Conservation (phyloP, 2,113 vertebrate species). For the Pangasianodon gigas region DNA sequence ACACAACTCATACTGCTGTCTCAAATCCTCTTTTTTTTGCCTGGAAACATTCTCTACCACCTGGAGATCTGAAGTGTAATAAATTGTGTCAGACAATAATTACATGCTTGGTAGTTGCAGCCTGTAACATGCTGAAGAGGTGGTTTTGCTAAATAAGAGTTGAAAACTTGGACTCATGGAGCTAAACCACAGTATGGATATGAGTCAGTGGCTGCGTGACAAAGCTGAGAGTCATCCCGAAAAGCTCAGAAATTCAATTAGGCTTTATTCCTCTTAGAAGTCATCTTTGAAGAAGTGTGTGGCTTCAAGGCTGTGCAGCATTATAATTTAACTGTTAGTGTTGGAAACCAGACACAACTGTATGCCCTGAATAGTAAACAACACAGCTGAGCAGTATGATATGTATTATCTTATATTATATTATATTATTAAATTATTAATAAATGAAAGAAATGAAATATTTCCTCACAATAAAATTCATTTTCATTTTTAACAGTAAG, state of each 20-base stretch:
- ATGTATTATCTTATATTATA: not conserved
- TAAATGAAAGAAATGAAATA: not conserved
- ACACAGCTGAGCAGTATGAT: not conserved
- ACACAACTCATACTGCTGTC: not conserved
- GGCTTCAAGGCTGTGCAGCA: not conserved
- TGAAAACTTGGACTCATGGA: slow-evolving; percentile 1
- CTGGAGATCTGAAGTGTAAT: slow-evolving; percentile 11
- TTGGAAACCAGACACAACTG: not conserved
- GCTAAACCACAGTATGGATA: not conserved
- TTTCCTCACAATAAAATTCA: not conserved
- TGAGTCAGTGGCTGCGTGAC: slow-evolving; percentile 40
- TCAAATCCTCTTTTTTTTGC: not conserved
- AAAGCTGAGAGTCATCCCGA: not conserved
- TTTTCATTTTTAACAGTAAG: not conserved
- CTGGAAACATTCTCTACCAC: slow-evolving; percentile 1
- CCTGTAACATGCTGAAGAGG: slow-evolving; percentile 1
- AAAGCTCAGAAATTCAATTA: slow-evolving; percentile 15
- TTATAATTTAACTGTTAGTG: not conserved
- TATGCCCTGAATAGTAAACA: not conserved
- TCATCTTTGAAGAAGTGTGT: not conserved
- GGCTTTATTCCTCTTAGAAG: not conserved
- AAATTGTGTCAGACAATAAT: slow-evolving; percentile 7
- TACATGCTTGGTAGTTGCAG: not conserved
- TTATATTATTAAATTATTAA: not conserved
- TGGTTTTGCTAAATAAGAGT: slow-evolving; percentile 4